A percentile compares a stretch with the other conserved stretches of the same genome.
These are phyloP conservation scores for Chirona hameri DNA, from an alignment of 2,888 invertebrate species.

Conservation along the genomic window DNA sequence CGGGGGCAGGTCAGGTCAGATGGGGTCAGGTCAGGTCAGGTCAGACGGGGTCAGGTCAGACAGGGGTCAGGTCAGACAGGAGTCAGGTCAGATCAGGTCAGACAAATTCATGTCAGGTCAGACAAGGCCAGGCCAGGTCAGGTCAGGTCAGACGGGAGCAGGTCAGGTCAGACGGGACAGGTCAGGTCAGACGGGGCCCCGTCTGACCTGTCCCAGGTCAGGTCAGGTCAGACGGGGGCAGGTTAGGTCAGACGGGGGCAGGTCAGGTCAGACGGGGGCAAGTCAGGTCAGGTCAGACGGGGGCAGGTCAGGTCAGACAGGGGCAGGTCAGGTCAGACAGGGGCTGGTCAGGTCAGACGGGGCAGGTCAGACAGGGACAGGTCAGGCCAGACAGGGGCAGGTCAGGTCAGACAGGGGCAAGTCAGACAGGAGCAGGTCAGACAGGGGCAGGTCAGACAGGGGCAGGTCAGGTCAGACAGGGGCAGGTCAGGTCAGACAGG, in stretches of 20 bases:
- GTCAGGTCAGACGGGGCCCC: background rate
- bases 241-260: background rate
- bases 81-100: too few relatives aligned
- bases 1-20: background rate
- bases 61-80: background rate
- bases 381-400: too few relatives aligned
- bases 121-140: background rate
- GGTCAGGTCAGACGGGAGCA: background rate
- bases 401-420: background rate
- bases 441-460: conserved; percentile 8
- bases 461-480: background rate
- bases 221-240: background rate
- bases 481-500: too few relatives aligned
- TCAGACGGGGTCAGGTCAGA: conserved; percentile 23
- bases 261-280: background rate
- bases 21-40: too few relatives aligned
- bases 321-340: too few relatives aligned
- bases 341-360: too few relatives aligned
- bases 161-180: background rate
- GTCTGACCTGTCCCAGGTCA: too few relatives aligned
- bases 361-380: background rate
- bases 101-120: too few relatives aligned
- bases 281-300: background rate
- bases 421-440: background rate
- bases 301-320: background rate